Evolutionary conservation across 2,113 vertebrate genomes (phyloP).

Genomic region (Phoxinus phoxinus): DNA sequence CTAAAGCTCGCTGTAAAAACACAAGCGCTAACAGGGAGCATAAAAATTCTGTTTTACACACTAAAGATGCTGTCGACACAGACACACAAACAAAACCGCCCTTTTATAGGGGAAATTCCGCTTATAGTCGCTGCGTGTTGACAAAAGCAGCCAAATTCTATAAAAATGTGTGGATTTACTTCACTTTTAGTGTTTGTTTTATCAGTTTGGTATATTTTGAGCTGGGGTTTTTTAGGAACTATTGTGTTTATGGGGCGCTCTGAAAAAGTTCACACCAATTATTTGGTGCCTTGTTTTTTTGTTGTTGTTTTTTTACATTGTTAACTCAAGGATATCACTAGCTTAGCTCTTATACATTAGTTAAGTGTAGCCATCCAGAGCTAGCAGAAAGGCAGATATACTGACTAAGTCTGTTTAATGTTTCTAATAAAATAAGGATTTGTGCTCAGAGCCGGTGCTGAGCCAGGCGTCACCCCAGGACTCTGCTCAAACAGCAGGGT

Average conservation of each 20-base stretch:
- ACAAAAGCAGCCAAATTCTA: conserved; percentile 16
- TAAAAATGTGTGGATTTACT: not conserved
- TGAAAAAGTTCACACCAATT: not conserved
- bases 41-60: conserved; percentile 57
- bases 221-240: not conserved
- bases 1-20: conserved; percentile 58
- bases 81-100: conserved; percentile 32
- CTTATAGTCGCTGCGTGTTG: not conserved
- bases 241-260: not conserved
- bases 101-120: conserved; percentile 9
- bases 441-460: conserved; percentile 46
- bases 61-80: conserved; percentile 39
- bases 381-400: conserved; percentile 46
- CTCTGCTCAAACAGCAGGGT: conserved; percentile 61
- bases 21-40: conserved; percentile 51
- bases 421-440: conserved; percentile 62
- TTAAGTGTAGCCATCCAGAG: conserved; percentile 51
- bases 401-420: conserved; percentile 57
- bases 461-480: conserved; percentile 56
- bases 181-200: not conserved
- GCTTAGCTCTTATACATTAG: conserved; percentile 40
- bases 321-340: conserved; percentile 22
- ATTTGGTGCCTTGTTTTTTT: not conserved
- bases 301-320: not conserved
- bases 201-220: not conserved